Evolutionary conservation across 2,113 vertebrate species (phyloP), one percentile per base, ranked within the genome.

Genomic region (Passer domesticus): DNA sequence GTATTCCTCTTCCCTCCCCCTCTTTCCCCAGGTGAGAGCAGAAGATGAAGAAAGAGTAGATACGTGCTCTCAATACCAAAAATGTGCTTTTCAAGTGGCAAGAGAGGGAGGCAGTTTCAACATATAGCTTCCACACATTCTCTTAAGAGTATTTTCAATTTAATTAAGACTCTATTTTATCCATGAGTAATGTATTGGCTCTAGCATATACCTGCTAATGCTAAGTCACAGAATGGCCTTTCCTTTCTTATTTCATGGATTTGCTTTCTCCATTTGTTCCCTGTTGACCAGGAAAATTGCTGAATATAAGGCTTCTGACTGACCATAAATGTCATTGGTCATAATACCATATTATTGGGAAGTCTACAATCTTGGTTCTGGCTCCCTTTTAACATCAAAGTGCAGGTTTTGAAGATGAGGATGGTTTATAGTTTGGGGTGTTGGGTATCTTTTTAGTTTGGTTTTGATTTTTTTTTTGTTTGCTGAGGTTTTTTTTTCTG

Each of bases 211-310:
- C 81, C 39, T 64, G 58, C 58, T 10, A 37, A 73, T 87, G 73
- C 89, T 86, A 89, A 96, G 88, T 95, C 93, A 92, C 78, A 97
- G 88, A 44, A 83, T 94, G 67, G 82, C 62, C 85, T 97, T 96
- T 95, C 68, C 70, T 92, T 97, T 94, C 79, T 85, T 97, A 82
- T 96, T 97, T 97, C 75, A 79, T 94, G 90, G 85, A 63, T 95
- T 92, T 97, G 62, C 63, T 93, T 97, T 97, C 93, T 88, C 83
- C 44, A 82, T 97, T 98, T 97, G 41, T 90, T 97, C 63, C 83
- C 96, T 91, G 47, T 95, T 97, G 95, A 97, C 95, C 80, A 96
- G 83, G 87, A 88, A 98, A 97, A 97, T 85, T 97, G 89, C 92
- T 98, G 94, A 97, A 95, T 85, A 85, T 53, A 89, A 47, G 68